These are phyloP conservation scores for Liopterus haemorrhoidalis DNA, from an alignment of 2,888 invertebrate species.

Conservation along the genomic window DNA sequence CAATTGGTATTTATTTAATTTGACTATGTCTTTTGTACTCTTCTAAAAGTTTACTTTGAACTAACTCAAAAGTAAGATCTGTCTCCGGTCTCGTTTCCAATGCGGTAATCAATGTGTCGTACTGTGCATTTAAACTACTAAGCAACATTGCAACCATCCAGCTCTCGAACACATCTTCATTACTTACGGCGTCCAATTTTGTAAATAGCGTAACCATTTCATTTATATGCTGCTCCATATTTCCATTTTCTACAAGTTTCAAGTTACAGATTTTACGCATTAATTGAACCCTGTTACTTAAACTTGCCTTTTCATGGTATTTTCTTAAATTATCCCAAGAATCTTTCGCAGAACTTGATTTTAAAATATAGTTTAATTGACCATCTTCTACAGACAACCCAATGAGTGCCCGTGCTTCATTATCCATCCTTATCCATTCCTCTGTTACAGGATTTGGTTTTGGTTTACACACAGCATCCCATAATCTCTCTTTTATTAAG, in stretches of 20 bases:
- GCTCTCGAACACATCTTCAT: slow-evolving; percentile 25
- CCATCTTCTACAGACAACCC: slow-evolving; percentile 20
- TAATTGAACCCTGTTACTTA: slow-evolving; percentile 18
- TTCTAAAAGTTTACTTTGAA: slow-evolving; percentile 29
- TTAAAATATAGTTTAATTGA: slow-evolving; percentile 13
- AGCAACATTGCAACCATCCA: slow-evolving; percentile 29
- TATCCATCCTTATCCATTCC: slow-evolving; percentile 25
- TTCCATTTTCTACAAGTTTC: slow-evolving; percentile 12
- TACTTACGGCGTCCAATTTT: slow-evolving; percentile 25
- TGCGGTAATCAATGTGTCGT: slow-evolving; percentile 29
- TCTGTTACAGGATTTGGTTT: slow-evolving; percentile 3
- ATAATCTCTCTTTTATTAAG: slow-evolving; percentile 26
- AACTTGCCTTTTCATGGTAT: slow-evolving; percentile 20
- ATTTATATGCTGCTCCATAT: slow-evolving; percentile 29
- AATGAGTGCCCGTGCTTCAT: slow-evolving; percentile 17
- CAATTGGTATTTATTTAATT: too few relatives aligned
- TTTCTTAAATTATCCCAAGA: slow-evolving; percentile 13
- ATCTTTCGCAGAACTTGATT: slow-evolving; percentile 13
- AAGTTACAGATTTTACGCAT: slow-evolving; percentile 22
- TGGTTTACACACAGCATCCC: slow-evolving; percentile 20
- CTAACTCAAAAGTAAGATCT: slow-evolving; percentile 27
- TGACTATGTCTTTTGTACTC: slow-evolving; percentile 29
- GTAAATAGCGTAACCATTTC: slow-evolving; percentile 27
- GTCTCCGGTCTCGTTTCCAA: slow-evolving; percentile 28
- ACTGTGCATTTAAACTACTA: slow-evolving; percentile 31